phyloP scores from a whole-genome alignment of 1,140 invertebrate species.

The Coboldia fuscipes region DNA sequence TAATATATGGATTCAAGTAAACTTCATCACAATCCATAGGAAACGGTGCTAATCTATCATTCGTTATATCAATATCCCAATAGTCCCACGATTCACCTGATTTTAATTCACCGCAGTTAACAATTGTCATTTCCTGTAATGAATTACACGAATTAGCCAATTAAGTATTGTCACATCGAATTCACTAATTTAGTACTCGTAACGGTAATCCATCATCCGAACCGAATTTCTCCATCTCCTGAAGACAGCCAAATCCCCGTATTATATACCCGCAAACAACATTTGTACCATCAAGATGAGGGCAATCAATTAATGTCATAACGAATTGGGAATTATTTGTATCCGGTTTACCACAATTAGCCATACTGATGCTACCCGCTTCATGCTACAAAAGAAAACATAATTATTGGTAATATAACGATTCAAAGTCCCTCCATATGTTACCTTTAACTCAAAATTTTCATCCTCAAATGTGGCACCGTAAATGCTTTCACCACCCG shows the following conservation, averaged over 20 bases:
- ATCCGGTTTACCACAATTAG: slow-evolving; percentile 61
- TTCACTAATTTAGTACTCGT: slow-evolving; percentile 18
- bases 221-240: slow-evolving; percentile 36
- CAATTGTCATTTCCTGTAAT: slow-evolving; percentile 35
- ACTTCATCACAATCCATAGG: slow-evolving; percentile 44
- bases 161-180: not conserved
- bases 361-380: slow-evolving; percentile 67
- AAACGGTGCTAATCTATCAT: slow-evolving; percentile 45
- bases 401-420: slow-evolving; percentile 3
- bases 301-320: slow-evolving; percentile 62
- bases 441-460: slow-evolving; percentile 51
- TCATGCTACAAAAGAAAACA: slow-evolving; percentile 38
- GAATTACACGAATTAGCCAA: slow-evolving; percentile 1
- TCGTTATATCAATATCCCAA: slow-evolving; percentile 41
- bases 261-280: slow-evolving; percentile 73
- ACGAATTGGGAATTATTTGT: slow-evolving; percentile 92
- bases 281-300: slow-evolving; percentile 73
- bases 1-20: not conserved
- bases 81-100: slow-evolving; percentile 37
- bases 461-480: slow-evolving; percentile 77
- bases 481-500: slow-evolving; percentile 85
- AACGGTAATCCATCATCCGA: slow-evolving; percentile 30
- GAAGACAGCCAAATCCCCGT: slow-evolving; percentile 42
- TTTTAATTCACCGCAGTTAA: slow-evolving; percentile 48
- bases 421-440: slow-evolving; percentile 1